Conservation (phyloP, 2,888 invertebrate genomes). For the Cosmia trapezina region DNA sequence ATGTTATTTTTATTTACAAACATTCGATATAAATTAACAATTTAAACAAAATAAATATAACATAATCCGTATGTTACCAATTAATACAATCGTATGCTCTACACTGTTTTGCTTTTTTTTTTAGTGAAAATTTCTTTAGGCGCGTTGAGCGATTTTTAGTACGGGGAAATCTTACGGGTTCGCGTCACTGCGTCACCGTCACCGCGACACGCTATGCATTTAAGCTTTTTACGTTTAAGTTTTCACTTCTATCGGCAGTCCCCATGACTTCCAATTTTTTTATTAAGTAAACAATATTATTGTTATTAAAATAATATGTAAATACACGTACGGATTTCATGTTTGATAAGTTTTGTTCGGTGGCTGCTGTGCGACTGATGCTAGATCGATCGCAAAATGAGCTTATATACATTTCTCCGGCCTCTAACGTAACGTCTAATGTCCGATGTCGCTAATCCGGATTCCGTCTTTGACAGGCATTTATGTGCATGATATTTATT, state of each 20-base stretch:
- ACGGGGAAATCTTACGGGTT: too few species aligned
- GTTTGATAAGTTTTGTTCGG: slow-evolving; percentile 41
- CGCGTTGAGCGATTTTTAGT: too few species aligned
- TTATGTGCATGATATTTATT: slow-evolving; percentile 33
- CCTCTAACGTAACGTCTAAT: slow-evolving; percentile 24
- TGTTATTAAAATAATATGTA: not conserved
- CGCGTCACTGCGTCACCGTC: too few species aligned
- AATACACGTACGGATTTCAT: slow-evolving; percentile 62
- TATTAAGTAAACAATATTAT: not conserved
- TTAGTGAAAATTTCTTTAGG: too few species aligned
- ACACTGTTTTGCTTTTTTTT: too few species aligned
- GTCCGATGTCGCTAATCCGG: slow-evolving; percentile 39
- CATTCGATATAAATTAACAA: not conserved
- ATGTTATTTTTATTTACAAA: not conserved
- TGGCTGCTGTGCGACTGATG: slow-evolving; percentile 53
- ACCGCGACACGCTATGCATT: too few species aligned
- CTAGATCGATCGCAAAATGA: slow-evolving; percentile 13
- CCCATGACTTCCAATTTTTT: not conserved
- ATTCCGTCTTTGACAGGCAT: slow-evolving; percentile 30
- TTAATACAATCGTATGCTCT: not conserved
- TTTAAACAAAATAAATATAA: not conserved
- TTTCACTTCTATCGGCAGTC: too few species aligned
- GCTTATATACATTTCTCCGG: slow-evolving; percentile 54
- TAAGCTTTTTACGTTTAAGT: too few species aligned
- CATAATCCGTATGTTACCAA: not conserved